These are phyloP conservation scores for Scalopus aquaticus DNA, from an alignment of 2,113 vertebrate genomes.

Conservation along the genomic window DNA sequence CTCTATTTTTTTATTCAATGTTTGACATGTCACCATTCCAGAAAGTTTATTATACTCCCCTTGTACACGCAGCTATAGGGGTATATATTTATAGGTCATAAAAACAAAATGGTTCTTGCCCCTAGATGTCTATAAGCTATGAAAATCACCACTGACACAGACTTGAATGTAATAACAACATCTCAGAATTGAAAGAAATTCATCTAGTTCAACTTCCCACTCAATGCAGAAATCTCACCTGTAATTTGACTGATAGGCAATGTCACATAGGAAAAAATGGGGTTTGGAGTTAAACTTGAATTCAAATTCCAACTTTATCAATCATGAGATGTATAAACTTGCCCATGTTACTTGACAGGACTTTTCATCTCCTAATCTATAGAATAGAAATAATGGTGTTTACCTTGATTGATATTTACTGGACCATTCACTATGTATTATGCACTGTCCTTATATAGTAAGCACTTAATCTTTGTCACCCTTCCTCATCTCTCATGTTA, in stretches of 20 bases:
- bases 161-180: background rate
- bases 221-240: constrained; percentile 26
- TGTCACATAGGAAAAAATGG: background rate
- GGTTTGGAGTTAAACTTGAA: background rate
- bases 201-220: background rate
- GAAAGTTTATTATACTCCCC: background rate
- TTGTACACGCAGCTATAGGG: background rate
- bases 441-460: background rate
- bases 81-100: background rate
- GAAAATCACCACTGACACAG: background rate
- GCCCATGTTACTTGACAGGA: background rate
- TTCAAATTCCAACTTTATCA: background rate
- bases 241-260: background rate
- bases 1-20: background rate
- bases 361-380: constrained; percentile 8
- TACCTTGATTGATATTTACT: background rate
- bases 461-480: background rate
- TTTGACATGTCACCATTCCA: background rate
- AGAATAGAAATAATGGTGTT: constrained; percentile 11
- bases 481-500: constrained; percentile 8
- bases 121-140: constrained; percentile 6
- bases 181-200: constrained; percentile 10
- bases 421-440: background rate
- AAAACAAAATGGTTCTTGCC: background rate
- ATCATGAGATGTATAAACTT: background rate